Evolutionary conservation across 2,888 invertebrate species (phyloP), one percentile per base, ranked within the genome.

Genomic region (Hanleya hanleyi): DNA sequence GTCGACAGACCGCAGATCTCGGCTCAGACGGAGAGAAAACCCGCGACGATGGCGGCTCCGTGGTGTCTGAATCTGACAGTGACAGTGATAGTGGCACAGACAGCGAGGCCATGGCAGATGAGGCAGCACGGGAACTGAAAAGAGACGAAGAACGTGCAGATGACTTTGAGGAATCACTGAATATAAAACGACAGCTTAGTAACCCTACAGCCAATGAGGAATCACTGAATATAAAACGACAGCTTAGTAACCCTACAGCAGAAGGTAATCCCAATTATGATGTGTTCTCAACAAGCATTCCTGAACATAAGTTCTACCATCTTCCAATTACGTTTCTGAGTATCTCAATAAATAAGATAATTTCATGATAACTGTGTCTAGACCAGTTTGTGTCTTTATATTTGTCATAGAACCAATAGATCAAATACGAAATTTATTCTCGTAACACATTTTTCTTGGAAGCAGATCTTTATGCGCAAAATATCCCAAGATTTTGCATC

Each of bases 151-250:
- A 51, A 50, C 71, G 26, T 69, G 72, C 74, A 12, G 81, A 82
- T 70, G 87, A 89, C 77, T 90, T 90, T 83, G 89, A 88, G 72
- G 87, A 86, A 61, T 83, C 84, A 5, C 80, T 88, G 41, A 84
- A 86, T 35, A 86, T 84, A 65, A 90, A 90, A 69, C 77, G 84
- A 51, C 76, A 29, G 57, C 57, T 47, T 2, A 47, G 47, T 7
- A 9, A 2, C 26, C 61, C n/a, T n/a, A n/a, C n/a, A n/a, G n/a
- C n/a, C n/a, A n/a, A n/a, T 83, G 89, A 88, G 72, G 87, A 86
- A 61, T 83, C 84, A 5, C 80, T 88, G 41, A 84, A 86, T 35
- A 86, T 84, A 65, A 90, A 90, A 69, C 77, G 84, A 51, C 76
- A 29, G 57, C 57, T 47, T 2, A 47, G 47, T 7, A 9, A 2